Base-by-base conservation (phyloP, 2,888 invertebrate species). In the Xestia xanthographa region DNA sequence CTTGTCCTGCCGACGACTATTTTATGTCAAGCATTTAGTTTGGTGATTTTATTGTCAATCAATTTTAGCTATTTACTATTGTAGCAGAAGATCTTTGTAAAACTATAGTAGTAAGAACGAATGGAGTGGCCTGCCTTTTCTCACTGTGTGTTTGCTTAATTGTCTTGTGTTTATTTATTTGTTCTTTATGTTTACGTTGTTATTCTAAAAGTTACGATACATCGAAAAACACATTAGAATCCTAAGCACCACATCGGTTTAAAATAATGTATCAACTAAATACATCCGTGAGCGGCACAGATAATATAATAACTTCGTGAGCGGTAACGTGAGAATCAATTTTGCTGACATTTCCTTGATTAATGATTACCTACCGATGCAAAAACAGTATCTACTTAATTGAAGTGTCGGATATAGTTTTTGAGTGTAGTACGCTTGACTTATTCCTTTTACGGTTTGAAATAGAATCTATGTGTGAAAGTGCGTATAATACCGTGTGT, bases 1-100 rank as follows among this genome's bases (percentile, higher is more conserved):
- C 95, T 0, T 96, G 96, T 41, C 95, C 96, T 0, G 89, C 94
- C 0, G 96, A 96, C 58, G 96, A 96, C 72, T 96, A 96, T 79
- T 96, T 95, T 63, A 94, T 96, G 95, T 92, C 95, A 5, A 94
- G 89, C 68, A 95, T 96, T 75, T 95, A 92, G 20, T 14, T 69
- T 56, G 34, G 29, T 74, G 0, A 26, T 69, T n/a, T 53, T 29
- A 60, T 45, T 53, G 12, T n/a, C 20, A 79, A 66, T 69, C 45
- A 38, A 22, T 26, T 68, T 66, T 45, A 29, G 63, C 29, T 67
- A 60, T 56, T 62, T 29, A 9, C 29, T 34, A 60, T 29, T 20
- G 20, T 20, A 60, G 3, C 9, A 34, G 20, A 9, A 20, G 20
- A 60, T 20, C 20, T 11, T 60, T 60, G 9, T 34, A 60, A 60